Evolutionary conservation across 2,113 vertebrate species (phyloP).

Genomic region (Synchiropus splendidus): DNA sequence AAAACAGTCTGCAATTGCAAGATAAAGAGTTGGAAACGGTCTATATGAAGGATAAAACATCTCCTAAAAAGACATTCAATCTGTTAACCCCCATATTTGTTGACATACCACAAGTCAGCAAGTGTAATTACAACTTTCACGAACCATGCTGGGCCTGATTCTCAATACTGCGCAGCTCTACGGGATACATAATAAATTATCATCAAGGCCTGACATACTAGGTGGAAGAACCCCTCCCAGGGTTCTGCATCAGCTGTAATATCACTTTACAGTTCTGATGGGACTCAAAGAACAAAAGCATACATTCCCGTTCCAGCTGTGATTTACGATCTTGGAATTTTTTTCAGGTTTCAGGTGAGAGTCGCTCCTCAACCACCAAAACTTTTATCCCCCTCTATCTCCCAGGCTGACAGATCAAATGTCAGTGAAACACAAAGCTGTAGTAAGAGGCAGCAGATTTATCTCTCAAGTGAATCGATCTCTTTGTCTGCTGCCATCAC

Average conservation of each 20-base stretch:
- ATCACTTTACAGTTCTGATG: slow-evolving; percentile 8
- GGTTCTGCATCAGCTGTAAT: slow-evolving; percentile 9
- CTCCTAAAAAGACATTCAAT: too few species aligned
- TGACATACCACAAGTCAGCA: too few species aligned
- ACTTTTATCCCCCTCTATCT: slow-evolving; percentile 33
- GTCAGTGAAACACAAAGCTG: slow-evolving; percentile 30
- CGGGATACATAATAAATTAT: too few species aligned
- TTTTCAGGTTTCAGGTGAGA: slow-evolving; percentile 49
- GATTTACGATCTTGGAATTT: slow-evolving; percentile 41
- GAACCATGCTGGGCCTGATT: too few species aligned
- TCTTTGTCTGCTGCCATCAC: slow-evolving; percentile 26
- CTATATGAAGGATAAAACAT: too few species aligned
- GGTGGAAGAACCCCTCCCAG: too few species aligned
- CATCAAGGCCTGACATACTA: too few species aligned
- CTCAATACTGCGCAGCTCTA: too few species aligned
- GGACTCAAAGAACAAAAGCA: slow-evolving; percentile 23
- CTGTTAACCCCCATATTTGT: too few species aligned
- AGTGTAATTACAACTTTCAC: too few species aligned
- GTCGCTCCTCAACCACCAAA: slow-evolving; percentile 13
- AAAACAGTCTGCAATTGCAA: too few species aligned
- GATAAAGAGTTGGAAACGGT: too few species aligned
- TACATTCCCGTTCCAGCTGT: slow-evolving; percentile 15
- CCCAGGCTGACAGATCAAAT: slow-evolving; percentile 43
- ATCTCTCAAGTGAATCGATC: slow-evolving; percentile 41
- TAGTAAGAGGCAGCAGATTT: slow-evolving; percentile 15